Conservation (phyloP, 2,888 invertebrate species). For the Napeogenes inachia region DNA sequence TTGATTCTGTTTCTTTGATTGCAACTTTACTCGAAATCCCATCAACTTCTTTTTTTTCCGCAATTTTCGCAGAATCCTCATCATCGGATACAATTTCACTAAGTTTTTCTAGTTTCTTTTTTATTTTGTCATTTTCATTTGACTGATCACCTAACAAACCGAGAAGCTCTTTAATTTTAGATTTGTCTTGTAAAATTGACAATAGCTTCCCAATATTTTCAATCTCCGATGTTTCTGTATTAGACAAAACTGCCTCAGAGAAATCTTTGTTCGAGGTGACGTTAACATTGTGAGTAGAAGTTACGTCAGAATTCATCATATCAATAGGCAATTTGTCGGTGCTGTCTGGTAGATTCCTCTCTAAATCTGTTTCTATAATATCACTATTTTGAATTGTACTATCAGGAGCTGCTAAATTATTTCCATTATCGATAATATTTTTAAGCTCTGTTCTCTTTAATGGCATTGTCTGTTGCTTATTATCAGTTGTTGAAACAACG, state of each 20-base stretch:
- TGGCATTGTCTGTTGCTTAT: conserved; percentile 17
- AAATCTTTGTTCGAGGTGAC: conserved; percentile 35
- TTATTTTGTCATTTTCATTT: conserved; percentile 68
- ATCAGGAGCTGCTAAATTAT: conserved; percentile 50
- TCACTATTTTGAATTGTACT: conserved; percentile 54
- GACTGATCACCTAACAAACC: conserved; percentile 60
- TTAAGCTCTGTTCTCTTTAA: conserved; percentile 16
- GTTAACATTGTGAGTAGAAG: conserved; percentile 45
- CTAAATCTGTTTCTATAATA: conserved; percentile 18
- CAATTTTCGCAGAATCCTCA: conserved; percentile 40
- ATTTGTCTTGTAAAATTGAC: conserved; percentile 66
- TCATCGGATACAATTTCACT: conserved; percentile 76
- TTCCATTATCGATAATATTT: conserved; percentile 23
- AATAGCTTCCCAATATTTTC: conserved; percentile 55
- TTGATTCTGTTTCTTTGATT: conserved; percentile 21
- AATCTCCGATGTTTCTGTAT: conserved; percentile 37
- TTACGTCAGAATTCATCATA: conserved; percentile 45
- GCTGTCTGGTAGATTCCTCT: conserved; percentile 46
- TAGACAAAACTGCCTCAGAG: conserved; percentile 31
- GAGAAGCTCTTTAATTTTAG: conserved; percentile 70
- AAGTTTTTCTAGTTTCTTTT: conserved; percentile 77
- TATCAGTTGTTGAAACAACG: conserved; percentile 51
- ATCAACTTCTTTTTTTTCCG: conserved; percentile 11
- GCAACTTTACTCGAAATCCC: conserved; percentile 8
- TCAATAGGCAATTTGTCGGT: conserved; percentile 51